A percentile compares a stretch with the other conserved stretches of the same genome.
Conservation (phyloP, 2,888 invertebrate species). For the Notodonta ziczac region DNA sequence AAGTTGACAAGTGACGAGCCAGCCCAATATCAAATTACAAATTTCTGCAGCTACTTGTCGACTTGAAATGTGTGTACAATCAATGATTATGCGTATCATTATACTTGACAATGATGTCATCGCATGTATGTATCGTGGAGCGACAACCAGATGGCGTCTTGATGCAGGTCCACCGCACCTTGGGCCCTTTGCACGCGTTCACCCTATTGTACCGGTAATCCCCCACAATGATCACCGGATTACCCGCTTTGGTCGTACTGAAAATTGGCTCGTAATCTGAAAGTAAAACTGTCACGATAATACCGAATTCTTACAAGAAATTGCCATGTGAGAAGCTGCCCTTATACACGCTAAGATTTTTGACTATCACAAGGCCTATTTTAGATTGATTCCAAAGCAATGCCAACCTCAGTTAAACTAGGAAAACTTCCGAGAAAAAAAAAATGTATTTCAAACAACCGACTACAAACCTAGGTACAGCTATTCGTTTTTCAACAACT, state of each 20-base stretch:
- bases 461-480: too few species aligned
- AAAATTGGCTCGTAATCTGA: slow-evolving; percentile 31
- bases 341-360: too few species aligned
- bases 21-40: too few species aligned
- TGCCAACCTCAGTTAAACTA: too few species aligned
- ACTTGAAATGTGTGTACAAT: not conserved
- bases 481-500: too few species aligned
- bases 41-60: too few species aligned
- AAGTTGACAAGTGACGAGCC: too few species aligned
- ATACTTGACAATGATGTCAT: not conserved
- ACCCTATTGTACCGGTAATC: slow-evolving; percentile 42
- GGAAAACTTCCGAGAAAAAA: too few species aligned
- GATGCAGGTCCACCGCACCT: slow-evolving; percentile 47
- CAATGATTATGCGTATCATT: slow-evolving; percentile 6
- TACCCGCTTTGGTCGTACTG: slow-evolving; percentile 41
- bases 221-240: slow-evolving; percentile 40
- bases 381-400: too few species aligned
- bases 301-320: not conserved
- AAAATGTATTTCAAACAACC: too few species aligned
- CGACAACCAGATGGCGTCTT: slow-evolving; percentile 44
- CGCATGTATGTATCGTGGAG: not conserved
- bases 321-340: too few species aligned
- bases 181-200: slow-evolving; percentile 30
- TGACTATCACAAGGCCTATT: too few species aligned
- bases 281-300: slow-evolving; percentile 16